These are phyloP conservation scores for Saturnia pavonia DNA, from an alignment of 2,888 invertebrate genomes.

Conservation along the genomic window DNA sequence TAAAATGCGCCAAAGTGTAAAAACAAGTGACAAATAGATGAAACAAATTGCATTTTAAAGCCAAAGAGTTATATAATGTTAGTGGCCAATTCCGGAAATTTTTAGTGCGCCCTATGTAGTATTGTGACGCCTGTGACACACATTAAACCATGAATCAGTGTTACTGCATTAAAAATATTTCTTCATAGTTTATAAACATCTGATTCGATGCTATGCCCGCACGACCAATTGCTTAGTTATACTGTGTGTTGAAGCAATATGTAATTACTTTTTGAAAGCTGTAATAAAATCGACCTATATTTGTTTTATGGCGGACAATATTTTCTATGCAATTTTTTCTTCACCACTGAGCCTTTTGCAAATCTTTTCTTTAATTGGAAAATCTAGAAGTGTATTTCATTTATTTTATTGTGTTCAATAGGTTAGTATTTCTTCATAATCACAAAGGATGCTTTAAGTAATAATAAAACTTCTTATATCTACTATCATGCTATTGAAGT, in stretches of 20 bases:
- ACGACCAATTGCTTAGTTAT: not conserved
- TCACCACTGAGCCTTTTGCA: not conserved
- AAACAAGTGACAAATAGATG: too few species aligned
- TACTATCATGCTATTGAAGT: slow-evolving; percentile 17
- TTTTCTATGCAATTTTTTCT: not conserved
- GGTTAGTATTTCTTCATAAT: not conserved
- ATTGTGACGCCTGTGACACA: not conserved
- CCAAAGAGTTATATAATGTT: too few species aligned
- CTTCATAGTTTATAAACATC: not conserved
- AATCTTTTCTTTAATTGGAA: too few species aligned
- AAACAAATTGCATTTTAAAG: too few species aligned
- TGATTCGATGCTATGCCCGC: not conserved
- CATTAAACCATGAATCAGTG: not conserved
- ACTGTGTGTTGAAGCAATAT: not conserved
- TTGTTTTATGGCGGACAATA: not conserved
- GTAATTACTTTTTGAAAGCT: not conserved
- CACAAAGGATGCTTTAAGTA: not conserved
- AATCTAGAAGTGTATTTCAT: too few species aligned
- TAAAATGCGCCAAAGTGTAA: too few species aligned
- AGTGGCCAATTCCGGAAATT: too few species aligned
- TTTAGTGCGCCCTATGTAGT: too few species aligned
- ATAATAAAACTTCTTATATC: too few species aligned
- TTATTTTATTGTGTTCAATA: not conserved
- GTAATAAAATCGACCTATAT: not conserved
- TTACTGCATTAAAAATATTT: slow-evolving; percentile 1